These are phyloP conservation scores for Caretta caretta DNA, from an alignment of 2,113 vertebrate genomes.

Conservation along the genomic window DNA sequence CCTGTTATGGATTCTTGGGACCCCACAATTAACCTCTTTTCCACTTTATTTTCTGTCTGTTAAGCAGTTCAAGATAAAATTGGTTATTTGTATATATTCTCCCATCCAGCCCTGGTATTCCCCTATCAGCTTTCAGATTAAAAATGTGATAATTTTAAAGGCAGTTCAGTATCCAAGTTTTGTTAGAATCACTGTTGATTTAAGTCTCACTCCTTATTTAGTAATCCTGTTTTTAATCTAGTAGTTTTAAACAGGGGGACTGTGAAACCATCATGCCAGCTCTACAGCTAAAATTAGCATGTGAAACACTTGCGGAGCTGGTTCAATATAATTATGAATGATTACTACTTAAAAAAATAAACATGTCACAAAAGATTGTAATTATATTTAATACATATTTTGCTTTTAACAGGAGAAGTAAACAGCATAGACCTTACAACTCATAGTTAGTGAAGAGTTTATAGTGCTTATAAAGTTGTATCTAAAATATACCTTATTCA, in stretches of 20 bases:
- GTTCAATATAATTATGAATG: conserved; percentile 17
- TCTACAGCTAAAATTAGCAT: conserved; percentile 9
- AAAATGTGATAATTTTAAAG: conserved; percentile 14
- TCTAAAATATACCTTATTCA: conserved; percentile 80
- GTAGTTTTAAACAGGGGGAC: not conserved
- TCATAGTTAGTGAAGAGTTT: conserved; percentile 73
- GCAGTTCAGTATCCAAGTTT: conserved; percentile 7
- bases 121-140: not conserved
- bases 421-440: conserved; percentile 75
- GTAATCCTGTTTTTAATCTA: not conserved
- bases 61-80: not conserved
- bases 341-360: conserved; percentile 55
- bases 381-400: conserved; percentile 79
- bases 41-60: not conserved
- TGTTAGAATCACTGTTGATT: not conserved
- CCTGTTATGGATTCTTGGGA: not conserved
- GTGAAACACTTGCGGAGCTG: conserved; percentile 18
- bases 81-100: not conserved
- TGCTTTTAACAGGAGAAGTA: conserved; percentile 81
- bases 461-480: conserved; percentile 76
- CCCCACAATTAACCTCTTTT: not conserved
- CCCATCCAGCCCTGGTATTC: not conserved
- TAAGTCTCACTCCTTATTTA: not conserved
- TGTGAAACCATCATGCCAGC: conserved; percentile 6
- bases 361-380: conserved; percentile 59